A percentile compares a stretch with the other conserved stretches of the same genome.
phyloP scores from a whole-genome alignment of 2,888 invertebrate species.

The Periphyllus acericola region DNA sequence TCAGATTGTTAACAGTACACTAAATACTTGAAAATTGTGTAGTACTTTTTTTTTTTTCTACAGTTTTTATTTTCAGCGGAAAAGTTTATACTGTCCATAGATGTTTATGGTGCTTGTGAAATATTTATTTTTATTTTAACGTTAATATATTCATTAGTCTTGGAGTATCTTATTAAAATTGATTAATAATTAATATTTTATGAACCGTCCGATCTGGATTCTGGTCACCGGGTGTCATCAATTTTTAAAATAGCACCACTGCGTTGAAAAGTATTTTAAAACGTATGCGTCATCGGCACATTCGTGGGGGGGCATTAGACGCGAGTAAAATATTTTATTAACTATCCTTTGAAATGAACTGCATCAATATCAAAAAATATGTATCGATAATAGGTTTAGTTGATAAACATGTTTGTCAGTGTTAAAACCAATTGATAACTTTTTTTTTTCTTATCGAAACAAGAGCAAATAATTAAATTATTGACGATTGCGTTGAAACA shows the following conservation, averaged over 20 bases:
- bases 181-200: not conserved
- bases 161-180: not conserved
- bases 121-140: too few species aligned
- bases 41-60: not conserved
- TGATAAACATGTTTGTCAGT: not conserved
- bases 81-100: not conserved
- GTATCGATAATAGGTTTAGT: too few species aligned
- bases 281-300: not conserved
- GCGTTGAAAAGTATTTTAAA: not conserved
- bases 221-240: not conserved
- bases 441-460: not conserved
- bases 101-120: not conserved
- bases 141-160: not conserved
- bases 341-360: constrained; percentile 2
- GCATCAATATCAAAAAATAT: not conserved
- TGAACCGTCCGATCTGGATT: not conserved
- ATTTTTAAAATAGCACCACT: not conserved
- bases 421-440: constrained; percentile 4
- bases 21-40: not conserved
- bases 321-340: not conserved
- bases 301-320: not conserved
- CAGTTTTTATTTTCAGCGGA: not conserved
- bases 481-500: not conserved
- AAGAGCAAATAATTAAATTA: constrained; percentile 10
- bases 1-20: too few species aligned